These are phyloP conservation scores for Limnodromus scolopaceus DNA, from an alignment of 2,797 vertebrate species.

Conservation along the genomic window DNA sequence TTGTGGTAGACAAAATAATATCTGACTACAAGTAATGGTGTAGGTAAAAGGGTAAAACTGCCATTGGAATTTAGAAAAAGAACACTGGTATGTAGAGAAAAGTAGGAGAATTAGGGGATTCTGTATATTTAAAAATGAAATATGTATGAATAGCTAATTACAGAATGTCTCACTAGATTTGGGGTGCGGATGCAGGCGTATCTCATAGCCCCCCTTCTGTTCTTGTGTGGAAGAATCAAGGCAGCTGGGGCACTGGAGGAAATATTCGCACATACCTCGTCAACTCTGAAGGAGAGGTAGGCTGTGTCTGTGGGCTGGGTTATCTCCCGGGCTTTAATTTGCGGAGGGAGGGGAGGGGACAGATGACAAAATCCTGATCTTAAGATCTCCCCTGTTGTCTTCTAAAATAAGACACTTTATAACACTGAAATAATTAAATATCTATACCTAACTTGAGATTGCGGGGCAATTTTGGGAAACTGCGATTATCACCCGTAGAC, in stretches of 20 bases:
- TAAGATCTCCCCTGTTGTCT: background rate
- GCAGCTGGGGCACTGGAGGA: conserved; percentile 90
- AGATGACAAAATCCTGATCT: background rate
- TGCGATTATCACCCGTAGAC: background rate
- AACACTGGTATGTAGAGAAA: background rate
- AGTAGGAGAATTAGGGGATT: background rate
- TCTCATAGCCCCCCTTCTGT: conserved; percentile 91
- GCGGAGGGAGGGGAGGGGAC: too few relatives aligned
- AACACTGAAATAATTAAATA: background rate
- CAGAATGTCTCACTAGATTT: conserved; percentile 81
- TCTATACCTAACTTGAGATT: background rate
- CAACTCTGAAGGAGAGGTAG: conserved; percentile 89
- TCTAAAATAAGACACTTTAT: background rate
- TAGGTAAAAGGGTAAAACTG: background rate
- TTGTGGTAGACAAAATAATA: background rate
- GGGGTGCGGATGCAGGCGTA: conserved; percentile 90
- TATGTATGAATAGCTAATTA: background rate
- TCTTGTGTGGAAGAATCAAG: conserved; percentile 94
- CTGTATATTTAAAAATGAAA: background rate
- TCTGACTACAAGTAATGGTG: background rate
- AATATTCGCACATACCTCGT: conserved; percentile 84
- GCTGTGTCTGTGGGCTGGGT: background rate
- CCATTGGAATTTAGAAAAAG: background rate
- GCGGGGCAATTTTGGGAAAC: background rate
- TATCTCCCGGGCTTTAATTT: background rate